Percentiles rank a stretch among this genome's conserved stretches.
phyloP scores from a whole-genome alignment of 1,140 invertebrate genomes.

The Drosophila tristis region DNA sequence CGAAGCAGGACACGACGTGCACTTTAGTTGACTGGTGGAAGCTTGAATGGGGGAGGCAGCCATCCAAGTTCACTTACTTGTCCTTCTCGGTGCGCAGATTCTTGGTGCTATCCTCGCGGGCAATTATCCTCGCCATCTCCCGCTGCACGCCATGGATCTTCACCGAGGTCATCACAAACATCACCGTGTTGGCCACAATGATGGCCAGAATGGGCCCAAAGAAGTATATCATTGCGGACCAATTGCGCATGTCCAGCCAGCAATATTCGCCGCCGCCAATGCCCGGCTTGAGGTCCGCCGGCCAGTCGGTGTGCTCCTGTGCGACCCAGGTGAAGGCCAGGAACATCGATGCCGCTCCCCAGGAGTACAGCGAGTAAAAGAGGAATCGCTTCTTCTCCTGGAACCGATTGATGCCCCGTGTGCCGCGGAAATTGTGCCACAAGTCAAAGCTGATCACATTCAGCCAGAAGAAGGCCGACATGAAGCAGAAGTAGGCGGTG shows the following conservation, averaged over 20 bases:
- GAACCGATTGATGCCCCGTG: conserved; percentile 84
- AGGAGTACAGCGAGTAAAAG: conserved; percentile 89
- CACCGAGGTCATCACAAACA: conserved; percentile 90
- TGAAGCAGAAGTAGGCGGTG: conserved; percentile 90
- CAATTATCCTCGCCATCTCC: conserved; percentile 86
- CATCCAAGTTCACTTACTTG: conserved; percentile 84
- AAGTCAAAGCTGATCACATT: conserved; percentile 91
- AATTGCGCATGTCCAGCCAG: conserved; percentile 85
- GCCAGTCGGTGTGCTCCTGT: conserved; percentile 84
- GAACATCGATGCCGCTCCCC: conserved; percentile 86
- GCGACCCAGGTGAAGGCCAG: conserved; percentile 84
- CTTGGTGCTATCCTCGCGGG: conserved; percentile 86
- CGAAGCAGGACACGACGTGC: background rate
- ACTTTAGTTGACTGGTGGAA: conserved; percentile 5
- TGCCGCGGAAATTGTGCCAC: conserved; percentile 89
- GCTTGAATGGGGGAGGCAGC: conserved; percentile 4
- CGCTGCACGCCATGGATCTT: conserved; percentile 87
- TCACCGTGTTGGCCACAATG: conserved; percentile 88
- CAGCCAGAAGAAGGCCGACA: conserved; percentile 91
- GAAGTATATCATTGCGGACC: conserved; percentile 88
- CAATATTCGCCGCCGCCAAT: conserved; percentile 86
- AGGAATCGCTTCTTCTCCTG: conserved; percentile 86
- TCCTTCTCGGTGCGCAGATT: conserved; percentile 86
- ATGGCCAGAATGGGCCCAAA: conserved; percentile 89
- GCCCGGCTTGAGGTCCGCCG: conserved; percentile 84